These are phyloP conservation scores for Protaetia brevitarsis DNA, from an alignment of 1,140 invertebrate genomes.

Conservation along the genomic window DNA sequence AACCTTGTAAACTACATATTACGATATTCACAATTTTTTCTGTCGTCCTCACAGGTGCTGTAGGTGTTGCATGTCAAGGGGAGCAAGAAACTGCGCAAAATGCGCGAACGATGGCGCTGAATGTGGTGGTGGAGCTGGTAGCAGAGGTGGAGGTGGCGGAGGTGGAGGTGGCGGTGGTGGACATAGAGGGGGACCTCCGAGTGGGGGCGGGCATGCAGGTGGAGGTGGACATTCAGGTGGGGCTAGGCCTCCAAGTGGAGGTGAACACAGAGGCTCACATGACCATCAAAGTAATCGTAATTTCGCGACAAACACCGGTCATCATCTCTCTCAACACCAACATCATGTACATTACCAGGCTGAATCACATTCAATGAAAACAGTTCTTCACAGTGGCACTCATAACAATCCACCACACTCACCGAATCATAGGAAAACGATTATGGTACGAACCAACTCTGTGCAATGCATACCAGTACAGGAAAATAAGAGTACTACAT, in stretches of 20 bases:
- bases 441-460: conserved; percentile 6
- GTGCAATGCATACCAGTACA: background rate
- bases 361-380: too few relatives aligned
- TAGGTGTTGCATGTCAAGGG: background rate
- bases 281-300: too few relatives aligned
- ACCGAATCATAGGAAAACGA: background rate
- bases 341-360: too few relatives aligned
- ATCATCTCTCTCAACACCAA: too few relatives aligned
- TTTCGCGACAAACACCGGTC: too few relatives aligned
- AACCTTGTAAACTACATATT: too few relatives aligned
- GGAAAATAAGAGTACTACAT: background rate
- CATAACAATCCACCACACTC: background rate
- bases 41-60: background rate
- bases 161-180: background rate
- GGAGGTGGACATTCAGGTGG: background rate
- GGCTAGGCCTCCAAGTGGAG: background rate
- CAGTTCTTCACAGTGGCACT: background rate
- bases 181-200: too few relatives aligned
- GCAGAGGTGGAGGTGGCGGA: background rate
- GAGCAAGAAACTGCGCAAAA: background rate
- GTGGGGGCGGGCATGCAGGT: background rate
- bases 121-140: background rate
- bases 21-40: too few relatives aligned
- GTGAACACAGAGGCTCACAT: background rate
- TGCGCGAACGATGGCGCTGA: background rate